Evolutionary conservation across 2,888 invertebrate species (phyloP).

Genomic region (Sicus ferrugineus): DNA sequence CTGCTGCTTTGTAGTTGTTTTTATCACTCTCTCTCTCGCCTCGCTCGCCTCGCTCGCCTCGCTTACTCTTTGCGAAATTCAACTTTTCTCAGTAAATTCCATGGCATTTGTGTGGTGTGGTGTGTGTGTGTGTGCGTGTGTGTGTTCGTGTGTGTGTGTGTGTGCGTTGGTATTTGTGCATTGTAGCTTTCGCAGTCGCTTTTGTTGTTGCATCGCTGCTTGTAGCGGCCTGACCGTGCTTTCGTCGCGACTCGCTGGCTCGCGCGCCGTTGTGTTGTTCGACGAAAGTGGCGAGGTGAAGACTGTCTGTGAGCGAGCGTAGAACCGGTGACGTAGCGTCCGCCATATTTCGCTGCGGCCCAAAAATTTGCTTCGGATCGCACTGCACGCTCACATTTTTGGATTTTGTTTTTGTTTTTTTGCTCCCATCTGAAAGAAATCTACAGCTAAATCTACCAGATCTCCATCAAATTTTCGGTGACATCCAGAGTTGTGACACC

Average conservation of each 20-base stretch:
- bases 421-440: background rate
- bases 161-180: conserved; percentile 19
- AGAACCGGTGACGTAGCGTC: conserved; percentile 65
- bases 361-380: conserved; percentile 49
- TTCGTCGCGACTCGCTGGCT: conserved; percentile 28
- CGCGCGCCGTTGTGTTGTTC: conserved; percentile 54
- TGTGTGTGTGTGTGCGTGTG: background rate
- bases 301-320: conserved; percentile 55
- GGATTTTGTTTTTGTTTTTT: conserved; percentile 4
- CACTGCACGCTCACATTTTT: conserved; percentile 37
- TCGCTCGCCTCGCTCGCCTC: background rate
- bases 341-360: conserved; percentile 65
- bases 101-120: conserved; percentile 29
- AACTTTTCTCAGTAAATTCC: too few species aligned
- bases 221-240: conserved; percentile 13
- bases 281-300: conserved; percentile 61
- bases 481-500: too few species aligned
- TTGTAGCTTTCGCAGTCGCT: conserved; percentile 25
- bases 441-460: background rate
- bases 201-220: conserved; percentile 31
- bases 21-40: conserved; percentile 14
- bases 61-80: background rate
- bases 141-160: conserved; percentile 32
- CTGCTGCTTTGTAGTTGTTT: conserved; percentile 10
- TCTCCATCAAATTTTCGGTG: background rate